Evolutionary conservation across 2,113 vertebrate genomes (phyloP).

Genomic region (Pseudorasbora parva): DNA sequence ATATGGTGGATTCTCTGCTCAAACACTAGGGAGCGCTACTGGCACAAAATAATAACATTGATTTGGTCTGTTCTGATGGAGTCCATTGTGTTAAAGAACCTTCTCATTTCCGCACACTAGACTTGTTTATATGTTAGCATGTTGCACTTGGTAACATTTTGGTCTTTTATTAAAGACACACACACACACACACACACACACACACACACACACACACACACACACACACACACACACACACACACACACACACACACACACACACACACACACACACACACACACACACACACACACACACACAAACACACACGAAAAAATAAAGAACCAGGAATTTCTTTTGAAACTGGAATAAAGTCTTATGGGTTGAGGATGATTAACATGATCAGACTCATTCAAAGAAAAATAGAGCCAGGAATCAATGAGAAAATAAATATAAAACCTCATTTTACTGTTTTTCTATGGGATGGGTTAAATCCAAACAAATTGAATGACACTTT

Average conservation of each 20-base stretch:
- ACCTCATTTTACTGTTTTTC: neutral
- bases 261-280: too few species aligned
- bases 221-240: too few species aligned
- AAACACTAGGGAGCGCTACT: slow-evolving; percentile 43
- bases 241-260: too few species aligned
- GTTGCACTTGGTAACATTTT: neutral
- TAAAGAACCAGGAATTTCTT: neutral
- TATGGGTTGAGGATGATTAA: neutral
- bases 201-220: too few species aligned
- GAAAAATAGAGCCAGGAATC: neutral
- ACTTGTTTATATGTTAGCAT: slow-evolving; percentile 21
- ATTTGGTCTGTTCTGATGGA: slow-evolving; percentile 11
- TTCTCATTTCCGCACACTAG: slow-evolving; percentile 23
- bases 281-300: neutral
- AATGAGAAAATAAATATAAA: neutral
- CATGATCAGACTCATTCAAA: neutral
- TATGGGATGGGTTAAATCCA: neutral
- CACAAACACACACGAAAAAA: neutral
- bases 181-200: neutral
- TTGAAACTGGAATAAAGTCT: neutral
- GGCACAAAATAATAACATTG: slow-evolving; percentile 1
- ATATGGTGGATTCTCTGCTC: neutral
- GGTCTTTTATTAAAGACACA: neutral
- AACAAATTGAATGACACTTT: neutral
- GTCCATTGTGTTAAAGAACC: slow-evolving; percentile 10